Conservation (phyloP, 1,140 invertebrate genomes). For the Ips typographus region DNA sequence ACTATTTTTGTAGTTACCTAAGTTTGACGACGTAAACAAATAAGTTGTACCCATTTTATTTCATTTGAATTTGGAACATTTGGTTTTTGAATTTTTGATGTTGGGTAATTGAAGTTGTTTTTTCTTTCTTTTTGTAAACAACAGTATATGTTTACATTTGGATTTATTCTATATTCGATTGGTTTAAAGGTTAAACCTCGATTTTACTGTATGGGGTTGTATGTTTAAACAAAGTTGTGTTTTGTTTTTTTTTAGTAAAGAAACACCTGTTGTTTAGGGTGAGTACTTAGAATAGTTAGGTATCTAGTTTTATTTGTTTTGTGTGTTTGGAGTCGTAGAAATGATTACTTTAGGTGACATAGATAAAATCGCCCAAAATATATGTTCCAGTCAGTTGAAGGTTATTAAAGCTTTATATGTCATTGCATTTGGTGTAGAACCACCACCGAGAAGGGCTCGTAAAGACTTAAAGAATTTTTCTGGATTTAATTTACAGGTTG, state of each 20-base stretch:
- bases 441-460: not conserved
- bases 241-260: not conserved
- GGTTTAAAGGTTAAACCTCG: not conserved
- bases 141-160: not conserved
- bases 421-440: slow-evolving; percentile 1
- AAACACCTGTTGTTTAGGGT: not conserved
- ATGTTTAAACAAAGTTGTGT: not conserved
- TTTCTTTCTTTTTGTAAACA: not conserved
- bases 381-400: not conserved
- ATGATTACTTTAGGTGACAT: not conserved
- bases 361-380: slow-evolving; percentile 1
- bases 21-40: not conserved
- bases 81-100: not conserved
- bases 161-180: not conserved
- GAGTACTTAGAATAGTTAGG: not conserved
- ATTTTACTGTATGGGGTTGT: not conserved
- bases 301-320: not conserved
- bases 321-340: not conserved
- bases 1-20: not conserved
- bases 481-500: not conserved
- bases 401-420: slow-evolving; percentile 3
- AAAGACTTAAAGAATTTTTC: slow-evolving; percentile 1
- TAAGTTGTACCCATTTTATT: not conserved
- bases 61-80: not conserved
- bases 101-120: not conserved